Evolutionary conservation across 2,797 vertebrate species (phyloP).

Genomic region (Serranus cabrilla): DNA sequence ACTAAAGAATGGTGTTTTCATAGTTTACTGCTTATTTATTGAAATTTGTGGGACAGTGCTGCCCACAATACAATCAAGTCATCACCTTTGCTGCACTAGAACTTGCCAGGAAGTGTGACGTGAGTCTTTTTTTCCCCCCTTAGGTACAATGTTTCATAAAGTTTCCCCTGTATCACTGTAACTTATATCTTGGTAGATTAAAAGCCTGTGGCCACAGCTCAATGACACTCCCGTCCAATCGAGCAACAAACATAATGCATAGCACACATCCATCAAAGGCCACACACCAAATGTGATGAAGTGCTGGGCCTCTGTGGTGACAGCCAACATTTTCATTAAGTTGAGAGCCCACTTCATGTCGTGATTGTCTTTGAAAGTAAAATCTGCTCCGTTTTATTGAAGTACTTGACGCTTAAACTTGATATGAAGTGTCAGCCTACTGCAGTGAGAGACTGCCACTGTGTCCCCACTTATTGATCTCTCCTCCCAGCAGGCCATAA

Average conservation of each 20-base stretch:
- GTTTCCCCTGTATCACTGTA: not conserved
- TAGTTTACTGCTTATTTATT: not conserved
- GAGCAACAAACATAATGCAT: constrained; percentile 12
- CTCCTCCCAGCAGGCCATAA: constrained; percentile 39
- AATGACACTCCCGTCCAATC: not conserved
- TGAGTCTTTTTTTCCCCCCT: not conserved
- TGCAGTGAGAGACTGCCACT: not conserved
- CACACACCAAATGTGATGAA: constrained; percentile 31
- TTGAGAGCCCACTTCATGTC: constrained; percentile 30
- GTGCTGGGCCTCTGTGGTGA: constrained; percentile 5
- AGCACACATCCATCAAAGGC: constrained; percentile 25
- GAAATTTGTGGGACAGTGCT: not conserved
- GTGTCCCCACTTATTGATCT: constrained; percentile 39
- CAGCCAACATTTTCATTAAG: constrained; percentile 47
- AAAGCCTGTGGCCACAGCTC: constrained; percentile 10
- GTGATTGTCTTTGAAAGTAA: constrained; percentile 14
- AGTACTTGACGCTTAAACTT: constrained; percentile 12
- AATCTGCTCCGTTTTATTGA: constrained; percentile 34
- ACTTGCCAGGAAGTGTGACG: not conserved
- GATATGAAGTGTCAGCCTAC: constrained; percentile 37
- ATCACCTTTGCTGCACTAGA: not conserved
- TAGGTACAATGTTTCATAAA: not conserved
- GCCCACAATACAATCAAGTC: not conserved
- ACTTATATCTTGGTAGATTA: constrained; percentile 3
- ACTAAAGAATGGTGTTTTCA: not conserved